phyloP scores from a whole-genome alignment of 2,888 invertebrate genomes.

The Leptopilina syphax region DNA sequence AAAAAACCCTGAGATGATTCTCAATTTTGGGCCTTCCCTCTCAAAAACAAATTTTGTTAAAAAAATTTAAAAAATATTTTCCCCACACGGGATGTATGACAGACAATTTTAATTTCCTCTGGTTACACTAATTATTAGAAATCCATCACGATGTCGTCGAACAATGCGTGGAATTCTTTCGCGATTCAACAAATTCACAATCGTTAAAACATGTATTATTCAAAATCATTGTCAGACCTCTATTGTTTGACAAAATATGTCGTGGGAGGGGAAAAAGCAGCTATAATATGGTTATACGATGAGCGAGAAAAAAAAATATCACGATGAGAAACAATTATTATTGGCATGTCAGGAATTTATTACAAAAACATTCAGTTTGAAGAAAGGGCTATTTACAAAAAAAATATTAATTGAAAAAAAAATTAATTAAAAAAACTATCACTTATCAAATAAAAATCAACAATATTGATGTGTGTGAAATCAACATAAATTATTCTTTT shows the following conservation, averaged over 20 bases:
- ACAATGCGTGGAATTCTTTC: conserved; percentile 73
- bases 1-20: no score
- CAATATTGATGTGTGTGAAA: no score
- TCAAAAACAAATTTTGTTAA: no score
- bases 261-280: not conserved
- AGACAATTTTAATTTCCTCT: conserved; percentile 31
- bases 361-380: not conserved
- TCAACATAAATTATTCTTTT: no score
- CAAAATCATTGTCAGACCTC: conserved; percentile 59
- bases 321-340: conserved; percentile 32
- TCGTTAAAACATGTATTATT: conserved; percentile 61
- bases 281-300: conserved; percentile 4
- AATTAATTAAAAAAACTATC: no score
- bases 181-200: conserved; percentile 67
- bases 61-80: no score
- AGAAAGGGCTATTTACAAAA: not conserved
- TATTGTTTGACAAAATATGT: conserved; percentile 65
- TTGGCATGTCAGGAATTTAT: conserved; percentile 27
- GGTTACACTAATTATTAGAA: conserved; percentile 46
- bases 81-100: not conserved
- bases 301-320: conserved; percentile 24
- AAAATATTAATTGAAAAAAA: no score
- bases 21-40: no score
- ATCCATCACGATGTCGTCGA: conserved; percentile 55
- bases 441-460: no score